These are phyloP conservation scores for Aphelocoma coerulescens DNA, from an alignment of 2,113 vertebrate species.

Conservation along the genomic window DNA sequence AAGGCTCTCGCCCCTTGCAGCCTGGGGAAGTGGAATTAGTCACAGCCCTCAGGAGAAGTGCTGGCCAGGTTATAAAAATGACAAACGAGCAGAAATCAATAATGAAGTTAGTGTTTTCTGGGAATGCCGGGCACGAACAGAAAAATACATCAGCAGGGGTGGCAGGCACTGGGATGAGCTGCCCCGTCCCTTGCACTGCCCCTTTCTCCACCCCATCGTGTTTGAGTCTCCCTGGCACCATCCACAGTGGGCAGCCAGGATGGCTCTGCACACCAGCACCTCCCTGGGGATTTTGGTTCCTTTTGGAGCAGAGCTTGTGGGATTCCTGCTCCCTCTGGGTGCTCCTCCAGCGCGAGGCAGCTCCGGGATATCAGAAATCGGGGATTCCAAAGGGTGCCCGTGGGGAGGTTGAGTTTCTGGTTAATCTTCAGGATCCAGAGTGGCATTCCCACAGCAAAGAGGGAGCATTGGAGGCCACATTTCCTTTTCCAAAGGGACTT, in stretches of 20 bases:
- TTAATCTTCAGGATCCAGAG: neutral
- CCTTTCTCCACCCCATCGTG: neutral
- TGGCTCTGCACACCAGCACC: neutral
- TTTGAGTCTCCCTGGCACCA: neutral
- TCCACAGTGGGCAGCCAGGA: neutral
- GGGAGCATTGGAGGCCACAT: neutral
- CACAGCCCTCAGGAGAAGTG: constrained; percentile 40
- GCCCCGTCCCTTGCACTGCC: neutral
- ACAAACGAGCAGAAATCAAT: constrained; percentile 39
- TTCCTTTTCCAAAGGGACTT: constrained; percentile 29
- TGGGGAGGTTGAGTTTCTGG: rapidly evolving
- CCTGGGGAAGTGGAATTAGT: constrained; percentile 54
- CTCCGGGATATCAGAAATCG: rapidly evolving
- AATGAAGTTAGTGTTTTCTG: constrained; percentile 52
- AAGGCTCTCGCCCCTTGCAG: neutral
- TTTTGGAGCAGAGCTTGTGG: neutral
- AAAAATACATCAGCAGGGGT: neutral
- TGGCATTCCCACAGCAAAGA: neutral
- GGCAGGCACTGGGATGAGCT: neutral
- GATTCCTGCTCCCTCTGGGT: neutral
- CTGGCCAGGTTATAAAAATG: constrained; percentile 61
- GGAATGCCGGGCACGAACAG: neutral
- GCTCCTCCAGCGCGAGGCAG: rapidly evolving
- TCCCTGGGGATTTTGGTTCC: neutral
- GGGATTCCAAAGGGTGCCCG: neutral